A percentile compares a stretch with the other conserved stretches of the same genome.
These are phyloP conservation scores for Gambusia affinis DNA, from an alignment of 2,113 vertebrate genomes.

Conservation along the genomic window DNA sequence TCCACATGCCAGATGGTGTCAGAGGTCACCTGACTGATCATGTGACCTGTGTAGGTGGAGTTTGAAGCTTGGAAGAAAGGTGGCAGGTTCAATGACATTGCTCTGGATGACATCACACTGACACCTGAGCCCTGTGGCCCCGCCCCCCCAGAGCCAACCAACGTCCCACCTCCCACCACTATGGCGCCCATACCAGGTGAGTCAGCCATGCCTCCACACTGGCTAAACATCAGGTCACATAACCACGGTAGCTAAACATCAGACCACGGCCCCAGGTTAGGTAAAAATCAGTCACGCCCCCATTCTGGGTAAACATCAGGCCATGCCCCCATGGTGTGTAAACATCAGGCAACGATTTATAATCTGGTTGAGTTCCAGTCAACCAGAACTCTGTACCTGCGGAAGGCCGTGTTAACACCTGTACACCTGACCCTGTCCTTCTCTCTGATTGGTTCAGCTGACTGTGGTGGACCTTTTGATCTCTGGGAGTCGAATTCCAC, in stretches of 20 bases:
- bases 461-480: constrained; percentile 90
- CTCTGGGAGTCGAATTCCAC: constrained; percentile 89
- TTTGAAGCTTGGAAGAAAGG: constrained; percentile 84
- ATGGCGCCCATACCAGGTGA: constrained; percentile 79
- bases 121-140: constrained; percentile 78
- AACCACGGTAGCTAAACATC: too few species aligned
- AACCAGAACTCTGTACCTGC: background rate
- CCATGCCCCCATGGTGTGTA: too few species aligned
- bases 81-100: constrained; percentile 80
- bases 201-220: too few species aligned
- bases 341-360: background rate
- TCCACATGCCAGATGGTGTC: background rate
- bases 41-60: constrained; percentile 77
- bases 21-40: background rate
- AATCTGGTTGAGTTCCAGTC: background rate
- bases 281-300: too few species aligned
- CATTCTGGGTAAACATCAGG: too few species aligned
- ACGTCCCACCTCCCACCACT: constrained; percentile 73
- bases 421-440: background rate
- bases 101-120: constrained; percentile 88
- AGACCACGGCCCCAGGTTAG: background rate
- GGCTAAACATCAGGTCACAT: background rate
- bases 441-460: constrained; percentile 75
- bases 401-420: background rate
- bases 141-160: constrained; percentile 84